Evolutionary conservation across 2,888 invertebrate species (phyloP).

Genomic region (Sinodicranocentrus sp.): DNA sequence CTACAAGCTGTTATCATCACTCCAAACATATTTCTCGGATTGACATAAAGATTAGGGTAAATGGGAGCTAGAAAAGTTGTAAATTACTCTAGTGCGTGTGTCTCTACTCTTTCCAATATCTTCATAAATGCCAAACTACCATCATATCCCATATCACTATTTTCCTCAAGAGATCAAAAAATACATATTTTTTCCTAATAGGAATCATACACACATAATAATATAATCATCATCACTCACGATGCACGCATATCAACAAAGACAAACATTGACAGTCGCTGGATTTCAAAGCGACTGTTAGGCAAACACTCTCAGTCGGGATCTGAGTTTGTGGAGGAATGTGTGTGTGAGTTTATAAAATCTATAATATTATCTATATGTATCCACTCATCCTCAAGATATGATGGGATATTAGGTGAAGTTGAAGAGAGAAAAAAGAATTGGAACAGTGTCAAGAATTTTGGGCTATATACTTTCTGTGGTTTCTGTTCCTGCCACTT

Average conservation of each 20-base stretch:
- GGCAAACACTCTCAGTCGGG: too few species aligned
- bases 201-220: too few species aligned
- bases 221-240: slow-evolving; percentile 67
- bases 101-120: too few species aligned
- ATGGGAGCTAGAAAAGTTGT: slow-evolving; percentile 19
- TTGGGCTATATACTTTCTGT: slow-evolving; percentile 47
- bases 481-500: slow-evolving; percentile 54
- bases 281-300: slow-evolving; percentile 58
- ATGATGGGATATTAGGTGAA: not conserved
- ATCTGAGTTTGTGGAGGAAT: too few species aligned
- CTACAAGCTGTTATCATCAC: slow-evolving; percentile 13
- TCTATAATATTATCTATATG: too few species aligned
- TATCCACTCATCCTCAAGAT: not conserved
- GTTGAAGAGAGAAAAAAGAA: slow-evolving; percentile 59
- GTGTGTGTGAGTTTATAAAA: too few species aligned
- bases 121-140: too few species aligned
- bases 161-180: too few species aligned
- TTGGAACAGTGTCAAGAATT: slow-evolving; percentile 70
- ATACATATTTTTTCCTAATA: too few species aligned
- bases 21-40: slow-evolving; percentile 38
- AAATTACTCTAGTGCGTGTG: slow-evolving; percentile 44
- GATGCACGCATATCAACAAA: slow-evolving; percentile 52
- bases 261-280: slow-evolving; percentile 67
- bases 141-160: too few species aligned
- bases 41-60: slow-evolving; percentile 57